Percentiles rank a stretch among this genome's conserved stretches.
Conservation (phyloP, 2,113 vertebrate genomes). For the Datnioides undecimradiatus region DNA sequence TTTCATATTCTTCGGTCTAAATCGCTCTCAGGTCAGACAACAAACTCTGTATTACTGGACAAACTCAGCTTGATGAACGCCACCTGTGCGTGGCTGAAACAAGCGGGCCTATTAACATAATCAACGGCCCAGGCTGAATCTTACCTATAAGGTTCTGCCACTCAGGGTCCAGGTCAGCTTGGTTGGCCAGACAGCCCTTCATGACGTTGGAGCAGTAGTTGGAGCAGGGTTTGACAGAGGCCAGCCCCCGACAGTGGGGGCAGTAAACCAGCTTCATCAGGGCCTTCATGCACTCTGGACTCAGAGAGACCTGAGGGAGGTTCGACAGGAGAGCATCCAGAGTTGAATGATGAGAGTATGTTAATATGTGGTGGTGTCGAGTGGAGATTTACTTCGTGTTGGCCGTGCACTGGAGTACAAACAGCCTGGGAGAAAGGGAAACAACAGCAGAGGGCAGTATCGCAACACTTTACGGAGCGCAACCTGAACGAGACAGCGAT, state of each 20-base stretch:
- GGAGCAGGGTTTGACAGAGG: constrained; percentile 87
- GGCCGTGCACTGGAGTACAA: not conserved
- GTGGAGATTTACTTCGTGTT: not conserved
- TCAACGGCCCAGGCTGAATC: not conserved
- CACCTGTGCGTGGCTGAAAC: not conserved
- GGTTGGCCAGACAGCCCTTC: constrained; percentile 96
- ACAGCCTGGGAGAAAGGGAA: too few relatives aligned
- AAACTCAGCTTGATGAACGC: not conserved
- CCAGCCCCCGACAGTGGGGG: constrained; percentile 89
- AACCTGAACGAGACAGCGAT: not conserved
- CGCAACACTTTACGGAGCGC: not conserved
- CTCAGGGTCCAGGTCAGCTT: constrained; percentile 92
- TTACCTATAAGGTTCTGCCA: constrained; percentile 94
- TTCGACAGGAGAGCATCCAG: not conserved
- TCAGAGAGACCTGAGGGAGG: constrained; percentile 88
- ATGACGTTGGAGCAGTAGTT: constrained; percentile 94
- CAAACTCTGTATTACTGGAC: not conserved
- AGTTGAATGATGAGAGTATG: not conserved
- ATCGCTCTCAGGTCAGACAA: too few relatives aligned
- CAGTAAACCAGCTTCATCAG: constrained; percentile 95
- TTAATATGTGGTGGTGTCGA: not conserved
- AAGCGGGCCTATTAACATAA: too few relatives aligned
- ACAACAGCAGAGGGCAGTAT: constrained; percentile 41
- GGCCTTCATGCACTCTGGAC: constrained; percentile 88
- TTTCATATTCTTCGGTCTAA: too few relatives aligned